A percentile compares a stretch with the other conserved stretches of the same genome.
Evolutionary conservation across 2,797 vertebrate species (phyloP).

Genomic region (Schizothorax lantsangensis): DNA sequence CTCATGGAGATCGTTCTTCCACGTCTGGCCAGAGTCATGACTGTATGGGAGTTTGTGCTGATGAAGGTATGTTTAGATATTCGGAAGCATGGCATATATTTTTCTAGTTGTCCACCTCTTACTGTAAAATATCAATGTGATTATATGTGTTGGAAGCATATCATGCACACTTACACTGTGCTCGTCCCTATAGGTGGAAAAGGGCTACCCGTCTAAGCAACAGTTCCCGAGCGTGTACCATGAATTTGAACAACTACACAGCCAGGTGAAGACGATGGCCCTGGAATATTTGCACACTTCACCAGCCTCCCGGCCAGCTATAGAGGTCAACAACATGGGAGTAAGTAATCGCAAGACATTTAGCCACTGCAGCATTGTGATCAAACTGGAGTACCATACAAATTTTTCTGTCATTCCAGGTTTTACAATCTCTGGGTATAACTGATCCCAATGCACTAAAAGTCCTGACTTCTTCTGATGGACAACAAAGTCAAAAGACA

Average conservation of each 20-base stretch:
- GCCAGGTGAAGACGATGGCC: conserved; percentile 86
- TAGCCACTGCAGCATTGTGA: background rate
- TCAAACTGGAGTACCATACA: background rate
- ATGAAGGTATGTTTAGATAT: conserved; percentile 82
- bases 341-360: conserved; percentile 70
- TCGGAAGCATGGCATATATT: background rate
- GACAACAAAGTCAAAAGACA: conserved; percentile 51
- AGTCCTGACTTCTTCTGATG: conserved; percentile 61
- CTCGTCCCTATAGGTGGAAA: conserved; percentile 81
- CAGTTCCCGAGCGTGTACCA: conserved; percentile 89
- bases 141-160: background rate
- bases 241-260: conserved; percentile 92
- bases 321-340: conserved; percentile 87
- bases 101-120: background rate
- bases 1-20: conserved; percentile 89
- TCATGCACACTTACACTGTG: background rate
- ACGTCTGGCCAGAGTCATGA: conserved; percentile 85
- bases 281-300: conserved; percentile 85
- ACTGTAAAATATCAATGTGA: background rate
- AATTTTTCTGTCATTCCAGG: conserved; percentile 71
- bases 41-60: conserved; percentile 90
- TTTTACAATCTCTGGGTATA: conserved; percentile 89
- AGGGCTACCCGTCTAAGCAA: conserved; percentile 74
- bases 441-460: conserved; percentile 76
- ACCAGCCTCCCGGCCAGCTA: conserved; percentile 70